Conservation (phyloP, 2,888 invertebrate genomes). For the Mellilla xanthometata region DNA sequence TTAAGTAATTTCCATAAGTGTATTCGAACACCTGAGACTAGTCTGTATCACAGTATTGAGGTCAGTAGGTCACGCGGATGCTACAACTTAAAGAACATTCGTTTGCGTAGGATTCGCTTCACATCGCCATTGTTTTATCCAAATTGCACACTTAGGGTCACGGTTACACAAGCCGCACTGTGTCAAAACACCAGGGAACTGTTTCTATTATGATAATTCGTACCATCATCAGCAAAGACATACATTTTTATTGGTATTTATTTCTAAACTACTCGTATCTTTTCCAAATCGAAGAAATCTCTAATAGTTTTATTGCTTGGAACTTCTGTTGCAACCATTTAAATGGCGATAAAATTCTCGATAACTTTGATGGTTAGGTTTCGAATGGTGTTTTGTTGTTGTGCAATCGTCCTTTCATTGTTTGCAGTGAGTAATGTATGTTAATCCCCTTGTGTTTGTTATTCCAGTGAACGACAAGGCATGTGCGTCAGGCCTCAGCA, state of each 20-base stretch:
- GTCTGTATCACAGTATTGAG: constrained; percentile 6
- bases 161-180: constrained; percentile 27
- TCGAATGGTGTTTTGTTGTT: constrained; percentile 6
- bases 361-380: neutral
- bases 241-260: constrained; percentile 20
- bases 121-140: constrained; percentile 26
- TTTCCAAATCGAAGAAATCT: constrained; percentile 5
- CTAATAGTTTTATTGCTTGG: constrained; percentile 10
- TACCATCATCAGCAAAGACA: constrained; percentile 20
- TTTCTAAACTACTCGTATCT: constrained; percentile 12
- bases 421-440: constrained; percentile 23
- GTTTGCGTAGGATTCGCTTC: constrained; percentile 25
- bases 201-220: constrained; percentile 28
- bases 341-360: neutral
- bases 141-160: constrained; percentile 19
- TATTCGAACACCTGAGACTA: neutral
- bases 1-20: neutral
- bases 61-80: constrained; percentile 22
- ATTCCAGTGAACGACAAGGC: constrained; percentile 86
- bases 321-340: neutral
- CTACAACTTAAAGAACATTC: constrained; percentile 10
- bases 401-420: constrained; percentile 6
- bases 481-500: constrained; percentile 85
- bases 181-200: constrained; percentile 13
- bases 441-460: constrained; percentile 25